Percentiles rank a stretch among this genome's conserved stretches.
These are phyloP conservation scores for Amphibalanus amphitrite DNA, from an alignment of 1,140 invertebrate genomes.

Conservation along the genomic window DNA sequence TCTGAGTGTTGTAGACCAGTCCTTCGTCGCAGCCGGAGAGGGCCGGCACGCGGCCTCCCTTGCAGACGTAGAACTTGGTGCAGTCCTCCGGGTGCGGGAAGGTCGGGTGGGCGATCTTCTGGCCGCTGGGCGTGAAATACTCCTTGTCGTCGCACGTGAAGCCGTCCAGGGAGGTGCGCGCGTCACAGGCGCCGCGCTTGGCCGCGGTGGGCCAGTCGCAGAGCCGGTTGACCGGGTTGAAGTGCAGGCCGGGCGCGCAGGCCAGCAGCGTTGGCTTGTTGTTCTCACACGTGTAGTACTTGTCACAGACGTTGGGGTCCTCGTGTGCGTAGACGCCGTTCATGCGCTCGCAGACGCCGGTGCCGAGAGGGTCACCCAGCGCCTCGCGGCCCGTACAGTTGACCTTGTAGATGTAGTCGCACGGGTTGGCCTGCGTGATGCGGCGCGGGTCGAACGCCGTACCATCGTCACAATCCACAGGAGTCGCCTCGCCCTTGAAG, in stretches of 20 bases:
- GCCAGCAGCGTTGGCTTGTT: conserved; percentile 48
- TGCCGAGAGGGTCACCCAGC: neutral
- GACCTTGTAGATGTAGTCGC: neutral
- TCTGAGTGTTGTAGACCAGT: neutral
- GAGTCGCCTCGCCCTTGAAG: neutral
- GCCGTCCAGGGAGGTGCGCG: neutral
- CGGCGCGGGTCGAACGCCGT: neutral
- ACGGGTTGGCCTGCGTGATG: neutral
- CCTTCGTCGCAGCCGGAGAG: neutral
- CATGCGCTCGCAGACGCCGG: conserved; percentile 44
- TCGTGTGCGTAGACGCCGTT: conserved; percentile 64
- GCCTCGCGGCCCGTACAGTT: neutral
- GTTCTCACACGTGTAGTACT: conserved; percentile 64
- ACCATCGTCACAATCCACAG: neutral
- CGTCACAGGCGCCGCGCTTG: neutral
- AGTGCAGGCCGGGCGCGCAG: conserved; percentile 66
- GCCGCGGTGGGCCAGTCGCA: conserved; percentile 42
- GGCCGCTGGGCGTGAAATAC: neutral
- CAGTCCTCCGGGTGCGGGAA: neutral
- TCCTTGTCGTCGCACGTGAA: neutral
- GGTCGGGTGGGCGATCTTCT: neutral
- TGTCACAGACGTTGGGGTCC: conserved; percentile 55
- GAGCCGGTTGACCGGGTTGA: conserved; percentile 50
- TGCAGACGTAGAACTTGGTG: neutral
- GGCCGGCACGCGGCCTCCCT: neutral